Base-by-base conservation (phyloP, 2,797 vertebrate genomes). In the Smutsia gigantea region DNA sequence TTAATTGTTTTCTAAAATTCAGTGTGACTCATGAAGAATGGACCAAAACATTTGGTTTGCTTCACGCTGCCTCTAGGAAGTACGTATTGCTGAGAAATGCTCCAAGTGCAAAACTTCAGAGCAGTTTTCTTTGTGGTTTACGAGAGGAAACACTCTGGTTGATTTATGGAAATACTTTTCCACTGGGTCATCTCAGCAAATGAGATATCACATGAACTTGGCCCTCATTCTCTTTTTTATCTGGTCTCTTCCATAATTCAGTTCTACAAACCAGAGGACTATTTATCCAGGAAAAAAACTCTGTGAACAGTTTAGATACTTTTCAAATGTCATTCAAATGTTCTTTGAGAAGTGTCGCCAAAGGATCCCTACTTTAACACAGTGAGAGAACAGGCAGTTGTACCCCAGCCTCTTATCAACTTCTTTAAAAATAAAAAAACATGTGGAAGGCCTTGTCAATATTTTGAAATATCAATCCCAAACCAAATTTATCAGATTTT, bases 271-370 rank as follows among this genome's bases (percentile, higher is more conserved):
- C 46, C 15, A 51, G 59, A 95, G 21, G 84, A 93, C 57, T 37
- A 79, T 92, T 96, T 92, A 94, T 55, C 55, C 37, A 92, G 81
- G 61, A 69, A 75, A 18, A 82, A 90, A 94, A 74, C 71, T 59
- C 49, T 1, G 6, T 15, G 53, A 85, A 90, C 29, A 37, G 59
- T 31, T 37, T 18, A 78, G 90, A 78, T 39, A 57, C 19, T 92
- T 85, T 90, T 90, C 84, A 93, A 87, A 90, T 79, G 77, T 25
- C 90, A 75, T 42, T 53, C 89, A 74, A 93, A 89, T 86, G 34
- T 77, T 77, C 23, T 89, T 90, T 81, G 27, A 87, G 71, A 91
- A 90, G 68, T 27, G 23, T 53, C 85, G 75, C 74, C 66, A 81
- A 82, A 72, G 42, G 18, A 42, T 18, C 18, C 49, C 14, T 55